Base-by-base conservation (phyloP, 2,888 invertebrate genomes). In the Brachyptera putata region DNA sequence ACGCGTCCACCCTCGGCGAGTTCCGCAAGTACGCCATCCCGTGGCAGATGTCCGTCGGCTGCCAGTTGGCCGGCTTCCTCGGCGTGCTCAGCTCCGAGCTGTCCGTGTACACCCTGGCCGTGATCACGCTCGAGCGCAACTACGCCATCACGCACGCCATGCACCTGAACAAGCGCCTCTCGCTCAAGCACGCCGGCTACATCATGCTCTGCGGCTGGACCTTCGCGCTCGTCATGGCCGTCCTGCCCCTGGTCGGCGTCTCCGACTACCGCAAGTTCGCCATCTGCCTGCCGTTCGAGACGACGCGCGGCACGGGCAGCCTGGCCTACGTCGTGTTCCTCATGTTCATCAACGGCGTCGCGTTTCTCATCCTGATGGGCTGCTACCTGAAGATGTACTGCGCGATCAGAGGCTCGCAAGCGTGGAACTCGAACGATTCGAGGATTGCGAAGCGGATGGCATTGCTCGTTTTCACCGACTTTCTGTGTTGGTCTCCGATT, bases 321-420 rank as follows among this genome's bases (percentile, higher is more conserved):
- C 77, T 94, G 58, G 86, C 87, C 1, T 97, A 96, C 77, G 94
- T 96, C 22, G 88, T 94, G 1, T 87, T 92, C 66, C 79, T 96
- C 58, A 91, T 98, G 81, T 80, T 89, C 63, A 85, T 95, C 71
- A 98, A 97, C 75, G 95, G 96, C 3, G 80, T 93, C 21, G 95
- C 96, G 1, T 98, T 98, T 76, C 79, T 94, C 30, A 94, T 95
- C 61, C 83, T 98, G 57, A 93, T 96, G 84, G 91, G 94, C 58
- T 96, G 96, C 75, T 97, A 97, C 74, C 79, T 95, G 62, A 95
- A 95, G 76, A 96, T 97, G 94, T 97, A 96, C 77, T 94, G 95
- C 77, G 94, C 95, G 58, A 95, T 97, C 67, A 83, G 95, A n/a
- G 95, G 95, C 61, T 95, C 95, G 0, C 90, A 93, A 74, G 95